Base-by-base conservation (phyloP, 2,113 vertebrate species). In the Rhinogobius similis region DNA sequence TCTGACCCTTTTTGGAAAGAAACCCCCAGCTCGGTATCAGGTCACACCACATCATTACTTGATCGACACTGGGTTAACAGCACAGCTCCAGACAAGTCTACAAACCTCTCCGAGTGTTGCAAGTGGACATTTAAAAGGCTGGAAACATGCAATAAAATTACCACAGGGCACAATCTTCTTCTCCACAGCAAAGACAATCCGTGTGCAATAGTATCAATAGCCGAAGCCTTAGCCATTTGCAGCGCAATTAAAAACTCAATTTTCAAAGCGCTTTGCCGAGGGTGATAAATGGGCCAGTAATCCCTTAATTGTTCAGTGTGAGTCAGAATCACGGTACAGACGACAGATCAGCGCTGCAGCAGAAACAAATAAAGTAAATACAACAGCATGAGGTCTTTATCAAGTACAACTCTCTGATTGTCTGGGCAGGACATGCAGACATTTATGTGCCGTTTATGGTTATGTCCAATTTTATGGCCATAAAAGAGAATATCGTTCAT, bases 231-330 rank as follows among this genome's bases (percentile, higher is more conserved):
- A 74, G 67, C 73, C 72, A 77, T 88, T 87, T 88, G 75, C 77
- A 86, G 84, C 76, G 87, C 85, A 91, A 91, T 90, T 91, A 90
- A 92, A 92, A 92, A 88, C 84, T 90, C 70, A 59, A 89, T 90
- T 92, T 91, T 87, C 80, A 82, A 86, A 90, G 82, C 73, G 82
- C 82, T 88, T 87, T 85, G 84, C 82, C 67, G 70, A 77, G 80
- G 73, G 84, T 77, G 84, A 92, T 92, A 70, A 91, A 90, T 84
- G 73, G 73, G 68, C 68, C 76, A 68, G 77, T 89, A 86, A 91
- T 88, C 85, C 81, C 76, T 76, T 85, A 83, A 90, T 86, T 90
- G 86, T 87, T 89, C 84, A 79, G 83, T 78, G 73, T 82, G 56
- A 76, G 81, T 72, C 82, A 73, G 77, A 86, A 84, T 73, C 72